A percentile compares a stretch with the other conserved stretches of the same genome.
These are phyloP conservation scores for Streblospio benedicti DNA, from an alignment of 1,140 invertebrate genomes.

Conservation along the genomic window DNA sequence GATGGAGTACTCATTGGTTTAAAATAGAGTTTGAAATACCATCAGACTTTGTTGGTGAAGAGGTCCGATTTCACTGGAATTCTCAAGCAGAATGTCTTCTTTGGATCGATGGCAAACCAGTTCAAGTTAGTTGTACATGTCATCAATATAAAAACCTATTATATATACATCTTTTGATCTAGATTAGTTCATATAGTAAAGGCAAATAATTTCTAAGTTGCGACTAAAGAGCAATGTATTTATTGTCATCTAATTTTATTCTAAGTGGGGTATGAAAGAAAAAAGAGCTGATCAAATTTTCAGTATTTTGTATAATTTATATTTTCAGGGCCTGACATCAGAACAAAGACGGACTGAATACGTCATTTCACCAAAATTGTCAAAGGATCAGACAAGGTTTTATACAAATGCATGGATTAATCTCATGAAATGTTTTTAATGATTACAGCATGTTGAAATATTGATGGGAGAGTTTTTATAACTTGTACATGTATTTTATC, in stretches of 20 bases:
- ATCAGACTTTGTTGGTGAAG: slow-evolving; percentile 22
- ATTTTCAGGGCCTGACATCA: slow-evolving; percentile 32
- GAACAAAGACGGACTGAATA: slow-evolving; percentile 25
- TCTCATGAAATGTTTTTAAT: too few species aligned
- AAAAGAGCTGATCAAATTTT: not conserved
- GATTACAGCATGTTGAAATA: too few species aligned
- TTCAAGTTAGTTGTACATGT: slow-evolving; percentile 30
- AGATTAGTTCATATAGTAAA: not conserved
- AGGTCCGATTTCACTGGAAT: slow-evolving; percentile 41
- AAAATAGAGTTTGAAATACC: slow-evolving; percentile 33
- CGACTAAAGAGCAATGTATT: not conserved
- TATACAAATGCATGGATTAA: too few species aligned
- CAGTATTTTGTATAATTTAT: not conserved
- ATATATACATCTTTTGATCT: not conserved
- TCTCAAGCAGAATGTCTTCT: slow-evolving; percentile 37
- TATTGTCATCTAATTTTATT: too few species aligned
- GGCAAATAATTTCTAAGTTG: not conserved
- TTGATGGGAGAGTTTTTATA: too few species aligned
- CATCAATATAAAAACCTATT: not conserved
- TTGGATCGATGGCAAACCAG: slow-evolving; percentile 32
- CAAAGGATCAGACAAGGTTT: not conserved
- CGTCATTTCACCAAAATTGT: slow-evolving; percentile 15
- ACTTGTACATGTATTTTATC: too few species aligned
- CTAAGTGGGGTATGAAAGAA: too few species aligned
- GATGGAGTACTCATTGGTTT: slow-evolving; percentile 53